These are phyloP conservation scores for Bombus pascuorum DNA, from an alignment of 1,140 invertebrate species.

Conservation along the genomic window DNA sequence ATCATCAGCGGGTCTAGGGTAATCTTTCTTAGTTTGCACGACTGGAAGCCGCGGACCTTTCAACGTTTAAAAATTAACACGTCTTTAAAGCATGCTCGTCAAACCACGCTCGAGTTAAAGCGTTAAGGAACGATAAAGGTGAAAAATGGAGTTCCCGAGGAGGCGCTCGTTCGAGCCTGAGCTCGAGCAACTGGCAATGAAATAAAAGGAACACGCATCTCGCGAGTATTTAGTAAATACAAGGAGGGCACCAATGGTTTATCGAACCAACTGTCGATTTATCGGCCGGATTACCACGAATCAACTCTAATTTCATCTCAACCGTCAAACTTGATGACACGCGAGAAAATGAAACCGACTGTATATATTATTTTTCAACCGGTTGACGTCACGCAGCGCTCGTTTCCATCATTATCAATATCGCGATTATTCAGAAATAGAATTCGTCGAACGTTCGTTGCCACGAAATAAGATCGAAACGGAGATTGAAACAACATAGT, in stretches of 20 bases:
- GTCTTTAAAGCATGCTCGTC: not conserved
- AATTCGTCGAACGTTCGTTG: slow-evolving; percentile 2
- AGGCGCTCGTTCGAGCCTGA: not conserved
- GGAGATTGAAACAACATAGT: too few relatives aligned
- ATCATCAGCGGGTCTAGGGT: not conserved
- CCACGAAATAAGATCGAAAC: too few relatives aligned
- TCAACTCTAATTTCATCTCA: slow-evolving; percentile 49
- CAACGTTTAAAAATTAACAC: slow-evolving; percentile 25
- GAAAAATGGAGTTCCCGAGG: not conserved
- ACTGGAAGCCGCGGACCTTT: not conserved
- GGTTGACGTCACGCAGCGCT: slow-evolving; percentile 21
- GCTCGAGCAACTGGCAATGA: not conserved
- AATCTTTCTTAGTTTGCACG: too few relatives aligned
- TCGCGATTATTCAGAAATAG: slow-evolving; percentile 19
- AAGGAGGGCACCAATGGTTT: not conserved
- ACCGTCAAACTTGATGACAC: slow-evolving; percentile 44
- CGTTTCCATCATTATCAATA: slow-evolving; percentile 13
- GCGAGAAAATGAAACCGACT: slow-evolving; percentile 45
- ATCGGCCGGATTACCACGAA: slow-evolving; percentile 51
- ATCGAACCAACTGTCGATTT: slow-evolving; percentile 40
- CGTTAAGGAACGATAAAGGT: slow-evolving; percentile 24
- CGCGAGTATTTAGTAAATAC: slow-evolving; percentile 43
- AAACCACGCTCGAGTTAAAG: not conserved
- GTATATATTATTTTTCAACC: slow-evolving; percentile 49
- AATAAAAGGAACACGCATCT: not conserved